Conservation (phyloP, 2,113 vertebrate genomes). For the Lagopus leucura region DNA sequence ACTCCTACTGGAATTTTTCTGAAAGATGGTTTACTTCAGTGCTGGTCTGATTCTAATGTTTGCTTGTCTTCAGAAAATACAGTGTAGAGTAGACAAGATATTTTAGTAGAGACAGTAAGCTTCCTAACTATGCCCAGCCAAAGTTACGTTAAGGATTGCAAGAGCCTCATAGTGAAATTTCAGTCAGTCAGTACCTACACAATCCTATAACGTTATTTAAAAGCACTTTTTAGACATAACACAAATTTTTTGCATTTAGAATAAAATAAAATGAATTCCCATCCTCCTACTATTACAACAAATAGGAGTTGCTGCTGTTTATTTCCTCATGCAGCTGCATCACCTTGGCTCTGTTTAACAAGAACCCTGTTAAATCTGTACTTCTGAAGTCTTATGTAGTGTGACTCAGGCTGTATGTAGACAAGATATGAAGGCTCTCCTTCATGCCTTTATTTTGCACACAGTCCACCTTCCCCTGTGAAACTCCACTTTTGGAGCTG, state of each 20-base stretch:
- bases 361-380: background rate
- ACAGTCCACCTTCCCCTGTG: background rate
- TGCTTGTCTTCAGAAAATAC: background rate
- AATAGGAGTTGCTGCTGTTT: background rate
- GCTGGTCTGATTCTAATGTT: background rate
- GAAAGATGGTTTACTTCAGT: background rate
- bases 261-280: background rate
- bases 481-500: background rate
- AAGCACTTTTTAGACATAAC: background rate
- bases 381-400: background rate
- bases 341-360: background rate
- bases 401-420: background rate
- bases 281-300: background rate
- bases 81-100: background rate
- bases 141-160: background rate
- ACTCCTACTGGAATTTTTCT: constrained; percentile 58
- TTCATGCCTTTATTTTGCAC: background rate
- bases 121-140: background rate
- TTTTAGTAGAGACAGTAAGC: background rate
- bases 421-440: background rate
- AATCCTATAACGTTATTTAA: background rate
- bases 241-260: background rate
- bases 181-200: background rate
- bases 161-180: background rate
- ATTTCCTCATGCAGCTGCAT: background rate